Evolutionary conservation across 2,888 invertebrate species (phyloP).

Genomic region (Matsumyia berberina): DNA sequence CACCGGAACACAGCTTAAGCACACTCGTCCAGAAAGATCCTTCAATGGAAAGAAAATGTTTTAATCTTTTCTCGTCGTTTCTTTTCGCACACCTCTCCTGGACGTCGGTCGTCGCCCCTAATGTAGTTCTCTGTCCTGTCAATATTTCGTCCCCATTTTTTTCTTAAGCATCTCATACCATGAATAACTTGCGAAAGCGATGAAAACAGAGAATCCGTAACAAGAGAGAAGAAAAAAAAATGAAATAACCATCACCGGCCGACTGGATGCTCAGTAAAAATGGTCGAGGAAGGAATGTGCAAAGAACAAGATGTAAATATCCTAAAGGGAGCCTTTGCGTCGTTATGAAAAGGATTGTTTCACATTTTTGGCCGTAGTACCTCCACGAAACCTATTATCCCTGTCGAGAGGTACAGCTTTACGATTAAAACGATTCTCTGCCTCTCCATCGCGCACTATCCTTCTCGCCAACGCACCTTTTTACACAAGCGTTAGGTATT

Average conservation of each 20-base stretch:
- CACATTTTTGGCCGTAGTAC: constrained; percentile 18
- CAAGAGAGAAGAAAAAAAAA: background rate
- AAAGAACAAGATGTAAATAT: constrained; percentile 56
- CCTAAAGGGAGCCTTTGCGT: constrained; percentile 42
- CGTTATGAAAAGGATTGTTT: constrained; percentile 55
- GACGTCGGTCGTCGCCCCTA: constrained; percentile 22
- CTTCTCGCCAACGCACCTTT: too few species aligned
- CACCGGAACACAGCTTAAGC: constrained; percentile 1
- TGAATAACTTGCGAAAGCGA: constrained; percentile 54
- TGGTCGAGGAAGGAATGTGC: constrained; percentile 15
- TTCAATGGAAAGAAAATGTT: constrained; percentile 39
- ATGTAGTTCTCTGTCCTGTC: constrained; percentile 52
- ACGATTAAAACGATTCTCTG: constrained; percentile 57
- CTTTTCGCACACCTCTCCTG: constrained; percentile 17
- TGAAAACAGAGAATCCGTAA: constrained; percentile 19
- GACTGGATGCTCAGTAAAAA: constrained; percentile 10
- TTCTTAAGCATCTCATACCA: constrained; percentile 47
- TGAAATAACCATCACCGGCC: constrained; percentile 4
- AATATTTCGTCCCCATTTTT: constrained; percentile 47
- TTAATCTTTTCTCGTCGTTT: constrained; percentile 50
- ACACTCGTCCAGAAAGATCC: background rate
- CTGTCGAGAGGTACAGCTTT: constrained; percentile 52
- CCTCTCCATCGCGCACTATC: background rate
- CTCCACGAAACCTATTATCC: constrained; percentile 38
- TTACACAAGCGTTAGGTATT: background rate